Evolutionary conservation across 1,140 invertebrate genomes (phyloP).

Genomic region (Hesperophylax magnus): DNA sequence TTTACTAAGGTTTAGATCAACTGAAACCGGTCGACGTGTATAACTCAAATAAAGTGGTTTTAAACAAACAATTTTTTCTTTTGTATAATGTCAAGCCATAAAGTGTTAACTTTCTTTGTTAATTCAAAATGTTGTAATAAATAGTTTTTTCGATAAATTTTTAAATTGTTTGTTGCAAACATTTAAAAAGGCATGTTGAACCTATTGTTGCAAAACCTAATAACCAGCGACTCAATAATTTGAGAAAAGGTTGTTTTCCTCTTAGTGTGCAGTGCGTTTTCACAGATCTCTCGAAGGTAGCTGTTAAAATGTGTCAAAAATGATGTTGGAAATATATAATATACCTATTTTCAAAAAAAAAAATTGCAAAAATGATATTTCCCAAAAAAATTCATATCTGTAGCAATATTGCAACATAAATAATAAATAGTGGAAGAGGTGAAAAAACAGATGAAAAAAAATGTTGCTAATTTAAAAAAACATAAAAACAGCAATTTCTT

Average conservation of each 20-base stretch:
- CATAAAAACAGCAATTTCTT: too few species aligned
- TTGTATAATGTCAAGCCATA: too few species aligned
- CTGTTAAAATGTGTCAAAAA: constrained; percentile 41
- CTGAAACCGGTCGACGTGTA: too few species aligned
- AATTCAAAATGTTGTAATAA: too few species aligned
- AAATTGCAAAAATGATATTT: constrained; percentile 4
- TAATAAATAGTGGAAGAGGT: background rate
- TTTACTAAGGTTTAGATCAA: too few species aligned
- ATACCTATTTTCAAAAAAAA: background rate
- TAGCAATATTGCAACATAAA: constrained; percentile 4
- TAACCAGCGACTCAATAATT: constrained; percentile 1
- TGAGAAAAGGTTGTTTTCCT: background rate
- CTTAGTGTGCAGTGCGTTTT: constrained; percentile 53
- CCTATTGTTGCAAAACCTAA: background rate
- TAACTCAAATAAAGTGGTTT: too few species aligned
- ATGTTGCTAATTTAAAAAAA: too few species aligned
- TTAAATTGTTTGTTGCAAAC: background rate
- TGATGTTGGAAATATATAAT: constrained; percentile 21
- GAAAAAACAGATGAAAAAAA: background rate
- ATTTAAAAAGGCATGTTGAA: constrained; percentile 36
- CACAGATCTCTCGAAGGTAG: constrained; percentile 57
- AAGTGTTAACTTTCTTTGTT: too few species aligned
- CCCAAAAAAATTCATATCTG: background rate
- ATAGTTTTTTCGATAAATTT: too few species aligned
- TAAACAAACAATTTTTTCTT: too few species aligned